Base-by-base conservation (phyloP, 64 coral and sea anemone species). In the Pocillopora damicornis region DNA sequence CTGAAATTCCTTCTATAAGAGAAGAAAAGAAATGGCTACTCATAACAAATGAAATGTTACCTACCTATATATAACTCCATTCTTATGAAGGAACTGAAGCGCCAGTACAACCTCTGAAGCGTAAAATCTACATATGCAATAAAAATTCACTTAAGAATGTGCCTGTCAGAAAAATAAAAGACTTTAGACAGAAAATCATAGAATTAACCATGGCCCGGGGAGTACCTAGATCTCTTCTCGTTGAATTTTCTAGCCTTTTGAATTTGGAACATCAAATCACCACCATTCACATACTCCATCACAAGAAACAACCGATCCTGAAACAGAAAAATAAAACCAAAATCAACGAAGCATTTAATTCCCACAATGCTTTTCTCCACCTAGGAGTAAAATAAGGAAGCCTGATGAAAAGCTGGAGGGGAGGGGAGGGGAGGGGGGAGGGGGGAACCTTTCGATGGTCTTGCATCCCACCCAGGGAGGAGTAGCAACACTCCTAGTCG, bases 231-330 rank as follows among this genome's bases (percentile, higher is more conserved):
- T 45, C 97, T 86, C 15, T 92, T 83, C 79, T 99, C 97, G 88
- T 95, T 90, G 83, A 99, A 99, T 84, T 95, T 95, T 75, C 97
- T 76, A 93, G 93, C 87, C 75, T 93, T 99, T 75, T 93, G 90
- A 85, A 99, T 99, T 86, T 95, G 97, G 69, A 95, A 95, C 93
- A 99, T 99, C 26, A 99, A 75, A 75, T 99, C 97, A 15, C 97
- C 97, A 45, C 97, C 97, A 81, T 95, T 99, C 1, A 99, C 97
- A 73, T 95, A 99, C 18, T 99, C 97, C 97, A 99, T 99, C n/a
- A 95, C 97, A 91, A 99, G 95, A 72, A 93, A 99, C 71, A 99
- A 79, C n/a, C 97, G 81, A 87, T 94, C 97, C 97, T 99, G 63
- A 67, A 80, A 18, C 15, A 63, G 35, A 20, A 1, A 1, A 56